These are phyloP conservation scores for Trichogramma pretiosum DNA, from an alignment of 1,140 invertebrate species.

Conservation along the genomic window DNA sequence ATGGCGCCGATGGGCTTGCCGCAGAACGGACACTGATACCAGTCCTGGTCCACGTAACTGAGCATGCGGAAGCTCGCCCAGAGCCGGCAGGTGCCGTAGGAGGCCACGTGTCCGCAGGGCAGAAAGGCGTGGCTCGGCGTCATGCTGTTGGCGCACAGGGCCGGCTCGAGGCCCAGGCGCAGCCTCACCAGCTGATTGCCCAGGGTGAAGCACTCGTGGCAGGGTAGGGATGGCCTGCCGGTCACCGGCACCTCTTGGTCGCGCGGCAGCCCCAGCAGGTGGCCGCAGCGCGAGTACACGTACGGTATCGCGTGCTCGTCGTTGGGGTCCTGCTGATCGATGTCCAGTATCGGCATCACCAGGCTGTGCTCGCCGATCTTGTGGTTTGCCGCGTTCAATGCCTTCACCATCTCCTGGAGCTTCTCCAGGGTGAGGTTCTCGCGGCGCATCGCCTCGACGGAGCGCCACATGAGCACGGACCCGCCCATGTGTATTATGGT, in stretches of 20 bases:
- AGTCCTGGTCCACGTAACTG: too few relatives aligned
- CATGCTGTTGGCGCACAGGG: constrained; percentile 88
- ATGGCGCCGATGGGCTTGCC: too few relatives aligned
- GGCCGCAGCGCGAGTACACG: constrained; percentile 95
- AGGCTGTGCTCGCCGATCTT: constrained; percentile 95
- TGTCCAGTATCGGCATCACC: constrained; percentile 91
- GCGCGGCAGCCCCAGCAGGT: constrained; percentile 80
- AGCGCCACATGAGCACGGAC: constrained; percentile 96
- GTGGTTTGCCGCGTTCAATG: too few relatives aligned
- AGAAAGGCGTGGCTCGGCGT: constrained; percentile 91
- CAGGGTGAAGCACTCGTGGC: too few relatives aligned
- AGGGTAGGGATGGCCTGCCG: constrained; percentile 93
- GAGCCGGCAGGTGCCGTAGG: constrained; percentile 91
- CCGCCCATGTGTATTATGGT: constrained; percentile 98
- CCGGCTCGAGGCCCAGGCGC: constrained; percentile 91
- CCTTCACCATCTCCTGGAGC: constrained; percentile 92
- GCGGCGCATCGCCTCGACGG: constrained; percentile 87
- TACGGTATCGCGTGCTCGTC: constrained; percentile 77
- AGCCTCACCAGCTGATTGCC: constrained; percentile 76
- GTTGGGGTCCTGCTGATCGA: constrained; percentile 63
- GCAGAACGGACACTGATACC: too few relatives aligned
- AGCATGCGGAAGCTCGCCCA: too few relatives aligned
- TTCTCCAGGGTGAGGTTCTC: constrained; percentile 86
- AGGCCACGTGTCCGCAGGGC: constrained; percentile 98
- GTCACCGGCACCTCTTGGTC: constrained; percentile 80